Conservation (phyloP, 2,113 vertebrate genomes). For the Onychostoma macrolepis region DNA sequence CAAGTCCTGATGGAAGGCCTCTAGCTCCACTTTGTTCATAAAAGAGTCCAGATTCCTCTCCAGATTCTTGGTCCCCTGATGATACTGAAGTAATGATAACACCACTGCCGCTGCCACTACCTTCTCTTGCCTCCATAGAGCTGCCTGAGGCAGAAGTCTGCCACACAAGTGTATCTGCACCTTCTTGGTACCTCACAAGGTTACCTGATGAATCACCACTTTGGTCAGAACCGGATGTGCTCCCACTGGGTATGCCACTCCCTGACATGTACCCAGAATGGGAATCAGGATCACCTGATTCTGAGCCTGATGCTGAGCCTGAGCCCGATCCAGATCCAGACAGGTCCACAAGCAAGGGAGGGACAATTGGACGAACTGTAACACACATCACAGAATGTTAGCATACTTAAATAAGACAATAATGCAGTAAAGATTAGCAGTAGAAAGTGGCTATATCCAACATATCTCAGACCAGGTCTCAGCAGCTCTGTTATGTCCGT, state of each 20-base stretch:
- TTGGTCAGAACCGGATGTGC: conserved; percentile 56
- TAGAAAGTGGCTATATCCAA: background rate
- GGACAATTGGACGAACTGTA: conserved; percentile 72
- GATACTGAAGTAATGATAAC: conserved; percentile 52
- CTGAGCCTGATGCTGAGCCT: conserved; percentile 61
- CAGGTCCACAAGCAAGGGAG: conserved; percentile 63
- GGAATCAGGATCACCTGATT: conserved; percentile 62
- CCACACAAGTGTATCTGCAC: conserved; percentile 56
- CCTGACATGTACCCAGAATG: conserved; percentile 68
- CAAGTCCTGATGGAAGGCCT: conserved; percentile 52
- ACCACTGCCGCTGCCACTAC: conserved; percentile 55
- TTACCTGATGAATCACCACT: conserved; percentile 65
- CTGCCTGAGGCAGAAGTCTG: conserved; percentile 62
- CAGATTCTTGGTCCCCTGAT: conserved; percentile 54
- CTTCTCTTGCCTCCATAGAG: conserved; percentile 62
- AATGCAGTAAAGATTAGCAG: background rate
- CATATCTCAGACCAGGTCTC: conserved; percentile 50
- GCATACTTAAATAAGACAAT: background rate
- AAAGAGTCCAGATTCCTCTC: conserved; percentile 44
- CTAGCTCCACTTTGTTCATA: conserved; percentile 41
- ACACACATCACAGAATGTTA: background rate
- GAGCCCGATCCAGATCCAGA: conserved; percentile 55
- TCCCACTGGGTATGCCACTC: conserved; percentile 3
- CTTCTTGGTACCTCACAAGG: conserved; percentile 54
- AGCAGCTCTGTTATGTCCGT: conserved; percentile 51